Evolutionary conservation across 2,888 invertebrate genomes (phyloP), one percentile per base, ranked within the genome.

Genomic region (Phaonia tiefii): DNA sequence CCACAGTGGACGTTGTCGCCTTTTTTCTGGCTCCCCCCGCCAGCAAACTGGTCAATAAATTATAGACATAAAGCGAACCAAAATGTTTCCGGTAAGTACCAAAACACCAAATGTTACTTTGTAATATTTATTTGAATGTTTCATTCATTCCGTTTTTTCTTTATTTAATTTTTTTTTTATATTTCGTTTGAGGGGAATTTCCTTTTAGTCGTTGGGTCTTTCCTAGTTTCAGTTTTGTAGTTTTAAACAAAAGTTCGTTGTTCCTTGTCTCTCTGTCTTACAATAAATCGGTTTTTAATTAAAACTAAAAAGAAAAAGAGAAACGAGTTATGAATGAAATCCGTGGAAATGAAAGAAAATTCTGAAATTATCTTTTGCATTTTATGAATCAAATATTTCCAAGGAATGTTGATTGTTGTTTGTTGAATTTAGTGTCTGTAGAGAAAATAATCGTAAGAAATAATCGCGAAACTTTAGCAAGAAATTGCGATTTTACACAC

Each of bases 51-150:
- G 51, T 70, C 79, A 75, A 77, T 75, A 76, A 84, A 79, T 75
- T 79, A 81, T 79, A 60, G 49, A 58, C 80, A 69, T 78, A 80
- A 85, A 83, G 73, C 81, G 77, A 83, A 75, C 84, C 86, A 88
- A 88, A 87, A 88, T 88, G 88, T 85, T 88, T 89, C 88, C 88
- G 88, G 88, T 88, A 88, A 88, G 88, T 88, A 69, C 72, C 80
- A 26, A 72, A 67, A 56, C 54, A 5, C 3, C 60, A 56, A 44
- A 65, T 3, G 44, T 44, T 74, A 65, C 71, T 54, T 60, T 60
- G 39, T 58, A 39, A 20, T 26, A 67, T 60, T 13, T 54, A n/a
- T n/a, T n/a, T n/a, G n/a, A n/a, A n/a, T n/a, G n/a, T n/a, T n/a
- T n/a, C n/a, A n/a, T n/a, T n/a, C n/a, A n/a, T 42, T 13, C 63